A percentile compares a stretch with the other conserved stretches of the same genome.
phyloP scores from a whole-genome alignment of 2,888 invertebrate species.

The Platycheirus rosarum region DNA sequence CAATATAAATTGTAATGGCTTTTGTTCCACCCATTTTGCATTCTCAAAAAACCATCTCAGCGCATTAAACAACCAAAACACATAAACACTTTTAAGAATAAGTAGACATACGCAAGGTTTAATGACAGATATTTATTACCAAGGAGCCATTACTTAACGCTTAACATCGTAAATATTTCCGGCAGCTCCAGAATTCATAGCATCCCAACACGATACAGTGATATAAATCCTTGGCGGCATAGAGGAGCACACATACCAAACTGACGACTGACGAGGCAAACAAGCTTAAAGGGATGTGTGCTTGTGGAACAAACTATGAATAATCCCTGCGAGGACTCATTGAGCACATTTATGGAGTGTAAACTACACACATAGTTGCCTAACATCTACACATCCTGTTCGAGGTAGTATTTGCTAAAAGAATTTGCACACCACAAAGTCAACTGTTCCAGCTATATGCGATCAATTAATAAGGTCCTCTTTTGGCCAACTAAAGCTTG shows the following conservation, averaged over 20 bases:
- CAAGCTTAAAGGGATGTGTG: slow-evolving; percentile 12
- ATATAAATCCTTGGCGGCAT: neutral
- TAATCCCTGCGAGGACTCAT: slow-evolving; percentile 33
- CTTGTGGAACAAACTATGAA: slow-evolving; percentile 22
- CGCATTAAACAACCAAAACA: no score
- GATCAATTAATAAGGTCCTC: slow-evolving; percentile 3
- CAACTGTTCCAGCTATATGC: no score
- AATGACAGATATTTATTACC: slow-evolving; percentile 7
- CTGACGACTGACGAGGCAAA: no score
- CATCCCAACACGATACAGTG: slow-evolving; percentile 15
- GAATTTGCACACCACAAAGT: slow-evolving; percentile 30
- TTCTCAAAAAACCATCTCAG: no score
- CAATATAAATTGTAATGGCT: no score
- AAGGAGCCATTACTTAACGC: slow-evolving; percentile 32
- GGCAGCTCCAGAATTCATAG: slow-evolving; percentile 19
- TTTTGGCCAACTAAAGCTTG: neutral
- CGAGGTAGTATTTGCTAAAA: slow-evolving; percentile 9
- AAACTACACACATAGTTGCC: slow-evolving; percentile 22
- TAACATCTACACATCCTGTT: neutral
- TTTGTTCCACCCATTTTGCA: no score
- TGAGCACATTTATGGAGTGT: slow-evolving; percentile 22
- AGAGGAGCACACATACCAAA: neutral
- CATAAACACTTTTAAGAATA: no score
- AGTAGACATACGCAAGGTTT: neutral
- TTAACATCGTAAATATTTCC: slow-evolving; percentile 50